Conservation (phyloP, 2,797 vertebrate genomes). For the Pempheris klunzingeri region DNA sequence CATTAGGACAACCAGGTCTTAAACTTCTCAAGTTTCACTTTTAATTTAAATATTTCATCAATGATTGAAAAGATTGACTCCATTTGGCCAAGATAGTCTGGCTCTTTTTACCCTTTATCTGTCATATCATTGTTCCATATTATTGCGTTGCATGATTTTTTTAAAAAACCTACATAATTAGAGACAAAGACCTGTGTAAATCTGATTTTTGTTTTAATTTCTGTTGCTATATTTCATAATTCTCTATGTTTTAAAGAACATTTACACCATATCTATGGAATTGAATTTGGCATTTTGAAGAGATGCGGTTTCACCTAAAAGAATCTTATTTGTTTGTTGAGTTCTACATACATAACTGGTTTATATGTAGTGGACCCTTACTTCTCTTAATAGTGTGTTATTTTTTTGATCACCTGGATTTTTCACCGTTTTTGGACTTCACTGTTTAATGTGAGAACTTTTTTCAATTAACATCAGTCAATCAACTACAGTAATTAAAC, state of each 20-base stretch:
- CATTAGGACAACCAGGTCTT: constrained; percentile 14
- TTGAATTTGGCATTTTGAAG: constrained; percentile 7
- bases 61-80: neutral
- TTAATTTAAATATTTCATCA: constrained; percentile 3
- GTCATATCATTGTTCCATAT: neutral
- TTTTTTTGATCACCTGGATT: neutral
- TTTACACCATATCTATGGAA: neutral
- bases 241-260: neutral
- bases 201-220: neutral
- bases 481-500: neutral
- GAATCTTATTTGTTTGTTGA: neutral
- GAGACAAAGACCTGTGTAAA: too few relatives aligned
- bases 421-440: neutral
- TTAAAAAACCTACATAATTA: too few relatives aligned
- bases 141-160: too few relatives aligned
- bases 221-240: neutral
- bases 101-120: neutral
- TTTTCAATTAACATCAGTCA: neutral
- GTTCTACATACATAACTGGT: neutral
- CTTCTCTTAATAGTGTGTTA: neutral
- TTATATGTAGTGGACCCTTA: neutral
- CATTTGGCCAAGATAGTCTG: constrained; percentile 9
- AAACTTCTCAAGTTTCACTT: constrained; percentile 9
- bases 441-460: neutral
- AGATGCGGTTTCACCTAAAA: neutral